phyloP scores from a whole-genome alignment of 2,797 vertebrate species.

The Astyanax mexicanus region DNA sequence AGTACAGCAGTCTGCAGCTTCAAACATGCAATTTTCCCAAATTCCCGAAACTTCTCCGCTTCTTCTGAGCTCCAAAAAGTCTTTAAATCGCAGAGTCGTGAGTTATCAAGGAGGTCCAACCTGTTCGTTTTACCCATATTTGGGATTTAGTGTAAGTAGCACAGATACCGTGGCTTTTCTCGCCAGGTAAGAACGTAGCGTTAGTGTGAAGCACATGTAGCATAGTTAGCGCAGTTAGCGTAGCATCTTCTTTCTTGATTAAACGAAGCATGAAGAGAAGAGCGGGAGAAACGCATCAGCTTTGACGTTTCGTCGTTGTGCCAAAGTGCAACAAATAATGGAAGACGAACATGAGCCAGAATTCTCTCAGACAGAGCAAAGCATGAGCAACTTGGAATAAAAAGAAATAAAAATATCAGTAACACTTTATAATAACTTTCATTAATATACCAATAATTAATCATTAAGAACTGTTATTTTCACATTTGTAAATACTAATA shows the following conservation, averaged over 20 bases:
- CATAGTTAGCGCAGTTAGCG: too few relatives aligned
- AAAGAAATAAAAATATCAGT: too few relatives aligned
- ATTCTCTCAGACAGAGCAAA: neutral
- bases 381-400: neutral
- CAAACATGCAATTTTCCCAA: constrained; percentile 29
- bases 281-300: neutral
- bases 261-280: neutral
- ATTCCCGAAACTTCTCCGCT: neutral
- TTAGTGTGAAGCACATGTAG: neutral
- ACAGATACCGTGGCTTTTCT: neutral
- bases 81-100: neutral
- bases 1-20: constrained; percentile 3
- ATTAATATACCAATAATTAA: too few relatives aligned
- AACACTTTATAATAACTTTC: too few relatives aligned
- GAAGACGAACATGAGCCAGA: constrained; percentile 13
- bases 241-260: neutral
- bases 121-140: neutral
- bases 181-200: neutral
- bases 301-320: neutral
- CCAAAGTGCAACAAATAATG: neutral
- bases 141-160: neutral
- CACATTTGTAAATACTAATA: too few relatives aligned
- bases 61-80: neutral
- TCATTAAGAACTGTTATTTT: too few relatives aligned
- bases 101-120: neutral